Evolutionary conservation across 2,888 invertebrate species (phyloP), one percentile per base, ranked within the genome.

Genomic region (Mythimna vitellina): DNA sequence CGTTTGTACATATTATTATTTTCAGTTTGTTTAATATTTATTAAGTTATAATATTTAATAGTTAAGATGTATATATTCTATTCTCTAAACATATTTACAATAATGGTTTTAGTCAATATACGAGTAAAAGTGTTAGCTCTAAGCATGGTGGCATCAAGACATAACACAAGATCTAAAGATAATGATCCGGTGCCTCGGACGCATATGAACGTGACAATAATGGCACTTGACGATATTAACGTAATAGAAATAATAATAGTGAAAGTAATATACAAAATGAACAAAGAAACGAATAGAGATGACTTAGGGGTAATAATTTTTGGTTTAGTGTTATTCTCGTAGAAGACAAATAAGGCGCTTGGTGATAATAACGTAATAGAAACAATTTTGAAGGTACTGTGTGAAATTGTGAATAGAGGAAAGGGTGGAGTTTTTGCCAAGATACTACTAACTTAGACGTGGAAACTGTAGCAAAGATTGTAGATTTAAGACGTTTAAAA

Each of bases 201-300:
- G 71, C 74, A 61, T 53, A 58, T 54, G 64, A 35, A 64, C 61
- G 78, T 62, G 82, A 78, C 84, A 75, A 82, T 74, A 82, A 80
- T 75, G 71, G 74, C 80, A 76, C 74, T 72, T 78, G 84, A 82
- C 81, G 83, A 80, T 84, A 88, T 90, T 89, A 89, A 86, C 88
- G 88, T 87, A 85, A 86, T 87, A 87, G 83, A 88, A 89, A 90
- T 89, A 88, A 88, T 90, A 88, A 88, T 86, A 90, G 90, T 89
- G 90, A 91, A 91, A 91, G 91, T 90, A 86, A 89, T 86, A 80
- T 77, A 68, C 73, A 72, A 53, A 67, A 57, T 51, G 85, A 70
- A 86, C 78, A 84, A 53, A 14, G 72, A 61, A 62, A 63, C 54
- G 58, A 22, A 67, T 83, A 10, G 73, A 80, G 86, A 68, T 17